Evolutionary conservation across 2,113 vertebrate genomes (phyloP).

Genomic region (Aplodontia rufa): DNA sequence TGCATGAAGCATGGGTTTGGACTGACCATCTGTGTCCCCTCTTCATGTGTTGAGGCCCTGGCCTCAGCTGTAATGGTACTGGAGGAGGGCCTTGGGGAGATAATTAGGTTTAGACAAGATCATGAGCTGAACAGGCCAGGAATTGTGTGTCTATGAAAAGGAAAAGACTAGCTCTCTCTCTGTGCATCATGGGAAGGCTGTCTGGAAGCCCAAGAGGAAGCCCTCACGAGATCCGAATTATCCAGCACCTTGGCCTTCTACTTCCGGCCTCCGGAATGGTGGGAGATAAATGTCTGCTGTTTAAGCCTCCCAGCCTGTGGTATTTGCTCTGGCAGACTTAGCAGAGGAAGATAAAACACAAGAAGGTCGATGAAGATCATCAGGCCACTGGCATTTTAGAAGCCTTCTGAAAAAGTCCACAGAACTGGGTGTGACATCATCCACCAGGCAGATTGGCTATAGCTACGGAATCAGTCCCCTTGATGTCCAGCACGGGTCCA

Average conservation of each 20-base stretch:
- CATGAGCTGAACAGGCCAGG: rapidly evolving
- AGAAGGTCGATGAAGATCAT: neutral
- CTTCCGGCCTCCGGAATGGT: neutral
- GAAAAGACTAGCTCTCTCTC: neutral
- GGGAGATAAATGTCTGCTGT: neutral
- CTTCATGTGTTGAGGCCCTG: neutral
- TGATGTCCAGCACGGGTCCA: neutral
- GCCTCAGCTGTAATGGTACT: no score
- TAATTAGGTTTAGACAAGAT: neutral
- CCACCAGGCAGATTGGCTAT: neutral
- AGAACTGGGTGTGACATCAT: rapidly evolving
- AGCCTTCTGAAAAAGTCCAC: neutral
- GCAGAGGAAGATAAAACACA: neutral
- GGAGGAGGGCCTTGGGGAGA: neutral
- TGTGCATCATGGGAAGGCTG: rapidly evolving
- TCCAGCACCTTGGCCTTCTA: rapidly evolving
- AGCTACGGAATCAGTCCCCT: rapidly evolving
- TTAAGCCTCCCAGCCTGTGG: rapidly evolving
- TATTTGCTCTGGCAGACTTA: rapidly evolving
- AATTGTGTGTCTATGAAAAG: neutral
- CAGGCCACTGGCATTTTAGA: neutral
- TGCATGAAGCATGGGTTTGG: rapidly evolving
- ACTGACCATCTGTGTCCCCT: neutral
- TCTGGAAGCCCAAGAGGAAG: neutral
- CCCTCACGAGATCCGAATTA: rapidly evolving